phyloP scores from a whole-genome alignment of 1,140 invertebrate genomes.

The Drosophila arizonae region DNA sequence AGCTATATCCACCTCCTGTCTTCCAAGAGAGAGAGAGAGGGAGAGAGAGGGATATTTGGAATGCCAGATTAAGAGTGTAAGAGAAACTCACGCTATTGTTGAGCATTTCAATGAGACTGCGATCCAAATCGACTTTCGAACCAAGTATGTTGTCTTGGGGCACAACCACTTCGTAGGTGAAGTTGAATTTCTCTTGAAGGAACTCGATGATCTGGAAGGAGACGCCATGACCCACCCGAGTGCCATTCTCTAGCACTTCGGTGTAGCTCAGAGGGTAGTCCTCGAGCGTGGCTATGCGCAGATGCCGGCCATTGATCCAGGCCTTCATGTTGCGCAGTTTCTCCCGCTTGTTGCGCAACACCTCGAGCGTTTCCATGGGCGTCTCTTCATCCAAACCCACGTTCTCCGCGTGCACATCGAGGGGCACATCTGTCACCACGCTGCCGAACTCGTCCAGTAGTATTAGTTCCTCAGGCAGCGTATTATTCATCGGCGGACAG shows the following conservation, averaged over 20 bases:
- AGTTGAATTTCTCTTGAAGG: conserved; percentile 87
- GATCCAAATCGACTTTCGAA: conserved; percentile 83
- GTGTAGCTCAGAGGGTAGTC: conserved; percentile 86
- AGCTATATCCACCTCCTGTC: conserved; percentile 89
- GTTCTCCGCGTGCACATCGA: conserved; percentile 24
- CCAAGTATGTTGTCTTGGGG: conserved; percentile 84
- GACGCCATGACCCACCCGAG: conserved; percentile 86
- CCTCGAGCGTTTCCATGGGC: conserved; percentile 55
- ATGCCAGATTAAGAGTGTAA: too few species aligned
- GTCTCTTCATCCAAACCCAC: conserved; percentile 39
- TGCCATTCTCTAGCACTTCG: conserved; percentile 84
- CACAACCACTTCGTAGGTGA: conserved; percentile 87
- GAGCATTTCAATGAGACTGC: conserved; percentile 84
- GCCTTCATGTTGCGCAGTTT: conserved; percentile 54
- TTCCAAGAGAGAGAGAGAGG: background rate
- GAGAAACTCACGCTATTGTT: conserved; percentile 62
- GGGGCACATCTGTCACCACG: conserved; percentile 33
- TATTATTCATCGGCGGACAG: conserved; percentile 56
- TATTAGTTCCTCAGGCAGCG: conserved; percentile 49
- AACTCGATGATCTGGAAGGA: conserved; percentile 89
- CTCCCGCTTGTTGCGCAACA: conserved; percentile 49
- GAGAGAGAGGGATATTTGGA: background rate
- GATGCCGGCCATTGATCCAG: conserved; percentile 74
- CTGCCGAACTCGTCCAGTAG: conserved; percentile 30
- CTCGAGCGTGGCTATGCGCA: conserved; percentile 82